Evolutionary conservation across 2,797 vertebrate species (phyloP).

Genomic region (Tinamus major): DNA sequence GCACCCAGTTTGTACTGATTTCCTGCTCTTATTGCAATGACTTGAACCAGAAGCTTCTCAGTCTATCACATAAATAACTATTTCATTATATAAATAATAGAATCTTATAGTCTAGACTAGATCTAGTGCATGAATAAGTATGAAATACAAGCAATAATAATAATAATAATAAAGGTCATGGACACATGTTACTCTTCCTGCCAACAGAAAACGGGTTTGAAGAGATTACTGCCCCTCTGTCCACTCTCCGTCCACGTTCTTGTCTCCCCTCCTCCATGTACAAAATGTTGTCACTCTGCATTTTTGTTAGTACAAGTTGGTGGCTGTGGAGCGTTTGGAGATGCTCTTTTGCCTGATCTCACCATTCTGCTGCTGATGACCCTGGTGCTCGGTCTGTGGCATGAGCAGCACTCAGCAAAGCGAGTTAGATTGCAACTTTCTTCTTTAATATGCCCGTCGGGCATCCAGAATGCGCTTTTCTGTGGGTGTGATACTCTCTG

Average conservation of each 20-base stretch:
- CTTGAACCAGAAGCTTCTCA: neutral
- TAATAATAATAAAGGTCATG: neutral
- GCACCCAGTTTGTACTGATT: conserved; percentile 41
- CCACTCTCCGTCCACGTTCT: neutral
- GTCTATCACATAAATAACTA: conserved; percentile 45
- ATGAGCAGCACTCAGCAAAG: neutral
- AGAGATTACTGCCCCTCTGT: neutral
- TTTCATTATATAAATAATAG: conserved; percentile 3
- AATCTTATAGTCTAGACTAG: neutral
- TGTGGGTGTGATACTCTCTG: neutral
- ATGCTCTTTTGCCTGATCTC: accelerated
- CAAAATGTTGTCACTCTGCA: neutral
- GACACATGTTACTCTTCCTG: neutral
- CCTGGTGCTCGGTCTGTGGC: neutral
- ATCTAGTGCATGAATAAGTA: neutral
- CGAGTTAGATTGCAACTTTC: neutral
- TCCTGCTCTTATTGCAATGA: conserved; percentile 4
- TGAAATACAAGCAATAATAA: neutral
- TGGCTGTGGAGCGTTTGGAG: neutral
- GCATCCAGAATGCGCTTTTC: neutral
- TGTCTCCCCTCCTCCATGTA: neutral
- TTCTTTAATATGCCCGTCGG: neutral
- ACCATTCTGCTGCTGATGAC: neutral
- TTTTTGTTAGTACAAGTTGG: neutral
- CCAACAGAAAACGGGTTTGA: neutral